Base-by-base conservation (phyloP, 2,888 invertebrate species). In the Melipona beecheii region DNA sequence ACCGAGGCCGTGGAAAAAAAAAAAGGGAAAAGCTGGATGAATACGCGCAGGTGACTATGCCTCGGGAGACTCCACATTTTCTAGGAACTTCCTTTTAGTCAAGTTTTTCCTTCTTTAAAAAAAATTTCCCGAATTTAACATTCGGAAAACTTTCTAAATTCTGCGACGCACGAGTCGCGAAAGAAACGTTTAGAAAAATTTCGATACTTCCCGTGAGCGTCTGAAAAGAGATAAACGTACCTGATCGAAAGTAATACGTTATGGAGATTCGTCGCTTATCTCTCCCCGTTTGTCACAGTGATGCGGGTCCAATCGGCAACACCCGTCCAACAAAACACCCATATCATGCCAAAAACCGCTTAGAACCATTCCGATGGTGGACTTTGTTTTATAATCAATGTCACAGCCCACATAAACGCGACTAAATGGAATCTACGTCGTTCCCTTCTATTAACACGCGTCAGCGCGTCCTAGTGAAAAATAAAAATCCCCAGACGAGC, bases 331-430 rank as follows among this genome's bases (percentile, higher is more conserved):
- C 75, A 72, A 84, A 86, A 79, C 75, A 77, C 74, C 77, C 85
- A 74, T 81, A 85, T 85, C 86, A 77, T 72, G 73, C 81, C 81
- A 49, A 78, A 85, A 75, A 75, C 69, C 76, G 83, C 66, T 75
- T 62, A 36, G 83, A 74, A 73, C 65, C 74, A 65, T 50, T 21
- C 19, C 75, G 64, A 83, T 75, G 49, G 49, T 58, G 66, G 52
- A 50, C 43, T 58, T 58, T 24, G 21, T 84, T 84, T 78, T 78
- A 68, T 68, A 84, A 83, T 77, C 58, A 71, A 71, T 56, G 70
- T 71, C 52, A 52, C 15, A 72, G 75, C 78, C 83, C 72, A 84
- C 83, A 78, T 78, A 73, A 70, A 24, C 11, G 54, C 56, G 62
- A 19, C 43, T 54, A 78, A 68, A 68, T 52, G 9, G 36, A 6